Base-by-base conservation (phyloP, 2,113 vertebrate species). In the Desmodus rotundus region DNA sequence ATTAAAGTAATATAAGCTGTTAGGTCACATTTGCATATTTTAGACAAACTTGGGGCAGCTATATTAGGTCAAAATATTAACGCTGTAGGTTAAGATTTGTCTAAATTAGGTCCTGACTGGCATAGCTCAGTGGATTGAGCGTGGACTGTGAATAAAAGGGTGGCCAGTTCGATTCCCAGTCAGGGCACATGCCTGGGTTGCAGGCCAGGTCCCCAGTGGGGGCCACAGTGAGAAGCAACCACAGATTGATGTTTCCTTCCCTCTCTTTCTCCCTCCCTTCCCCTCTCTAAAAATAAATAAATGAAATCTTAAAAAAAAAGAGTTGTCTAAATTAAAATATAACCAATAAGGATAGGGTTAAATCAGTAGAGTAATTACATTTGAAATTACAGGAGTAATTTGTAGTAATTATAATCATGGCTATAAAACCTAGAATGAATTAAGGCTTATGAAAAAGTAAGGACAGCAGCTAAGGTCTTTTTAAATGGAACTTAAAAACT, bases 321-420 rank as follows among this genome's bases (percentile, higher is more conserved):
- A 54, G 52, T 54, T 54, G 19, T 54, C 52, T 56, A 56, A 56
- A 56, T 56, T 56, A 56, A 56, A 56, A 56, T 56, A 56, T 56
- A 80, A 76, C 31, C 31, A 47, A 43, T 7, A 85, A 81, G 24
- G 36, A 26, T 76, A 28, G 24, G 20, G 43, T 93, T 94, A 96
- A 94, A 72, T 87, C 47, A 56, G 17, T 88, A 88, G 15, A 70
- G 2, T 26, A 26, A 68, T 74, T 70, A 80, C 58, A 3, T 47
- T 93, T 81, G 15, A 81, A 43, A 81, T 28, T 92, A 36, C 6
- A 91, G 41, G 33, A 41, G 12, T 85, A 96, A 95, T 86, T 95
- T 91, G 93, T 89, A 58, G 56, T 65, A 72, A 28, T 94, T 87
- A 52, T 76, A 92, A 90, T 94, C 87, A 87, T 52, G 24, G n/a